These are phyloP conservation scores for Lateolabrax maculatus DNA, from an alignment of 2,797 vertebrate species.

Conservation along the genomic window DNA sequence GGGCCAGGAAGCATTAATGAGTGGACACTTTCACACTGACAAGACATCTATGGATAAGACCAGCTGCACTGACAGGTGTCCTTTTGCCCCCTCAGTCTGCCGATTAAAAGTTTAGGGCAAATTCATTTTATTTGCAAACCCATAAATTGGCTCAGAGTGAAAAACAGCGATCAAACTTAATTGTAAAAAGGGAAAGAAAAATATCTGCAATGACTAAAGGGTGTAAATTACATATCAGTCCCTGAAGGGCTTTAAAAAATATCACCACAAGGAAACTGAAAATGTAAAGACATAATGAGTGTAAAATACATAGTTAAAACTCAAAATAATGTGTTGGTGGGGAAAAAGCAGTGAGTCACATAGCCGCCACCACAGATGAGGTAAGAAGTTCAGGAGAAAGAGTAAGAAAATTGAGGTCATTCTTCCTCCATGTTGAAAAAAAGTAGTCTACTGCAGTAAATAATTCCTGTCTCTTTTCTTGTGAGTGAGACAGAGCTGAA, in stretches of 20 bases:
- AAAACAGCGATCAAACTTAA: neutral
- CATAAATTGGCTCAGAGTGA: neutral
- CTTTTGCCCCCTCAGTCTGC: slow-evolving; percentile 4
- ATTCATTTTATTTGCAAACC: slow-evolving; percentile 20
- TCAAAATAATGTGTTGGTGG: slow-evolving; percentile 1
- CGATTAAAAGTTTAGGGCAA: slow-evolving; percentile 2
- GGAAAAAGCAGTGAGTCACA: slow-evolving; percentile 16
- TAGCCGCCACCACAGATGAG: neutral
- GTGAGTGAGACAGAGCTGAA: neutral
- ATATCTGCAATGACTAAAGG: neutral
- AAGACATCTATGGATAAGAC: slow-evolving; percentile 29
- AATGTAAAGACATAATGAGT: neutral
- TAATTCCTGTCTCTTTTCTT: neutral
- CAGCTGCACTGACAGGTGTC: slow-evolving; percentile 22
- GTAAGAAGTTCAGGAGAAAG: neutral
- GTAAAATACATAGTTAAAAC: neutral
- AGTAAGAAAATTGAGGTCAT: neutral
- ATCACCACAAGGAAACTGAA: neutral
- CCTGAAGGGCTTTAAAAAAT: neutral
- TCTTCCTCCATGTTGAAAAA: neutral
- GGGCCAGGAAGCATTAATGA: slow-evolving; percentile 56
- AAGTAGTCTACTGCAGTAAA: neutral
- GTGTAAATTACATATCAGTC: slow-evolving; percentile 14
- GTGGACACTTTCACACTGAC: slow-evolving; percentile 43
- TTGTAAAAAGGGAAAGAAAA: neutral